These are phyloP conservation scores for Rhinoderma darwinii DNA, from an alignment of 2,113 vertebrate species.

Conservation along the genomic window DNA sequence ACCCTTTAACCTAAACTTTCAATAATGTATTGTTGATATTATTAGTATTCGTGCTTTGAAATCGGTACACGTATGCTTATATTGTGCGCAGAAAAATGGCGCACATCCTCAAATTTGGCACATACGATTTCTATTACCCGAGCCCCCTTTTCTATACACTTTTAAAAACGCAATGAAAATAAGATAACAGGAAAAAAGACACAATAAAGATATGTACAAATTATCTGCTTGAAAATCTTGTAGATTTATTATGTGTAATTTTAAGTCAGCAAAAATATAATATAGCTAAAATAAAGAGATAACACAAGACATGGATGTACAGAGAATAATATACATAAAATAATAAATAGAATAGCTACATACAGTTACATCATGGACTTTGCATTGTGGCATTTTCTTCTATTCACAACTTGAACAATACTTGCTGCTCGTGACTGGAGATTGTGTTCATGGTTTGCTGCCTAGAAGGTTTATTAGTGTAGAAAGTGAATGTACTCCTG, in stretches of 20 bases:
- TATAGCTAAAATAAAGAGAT: neutral
- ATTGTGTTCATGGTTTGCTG: neutral
- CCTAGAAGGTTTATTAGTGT: neutral
- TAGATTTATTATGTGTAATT: neutral
- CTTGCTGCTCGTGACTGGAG: too few species aligned
- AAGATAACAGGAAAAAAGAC: neutral
- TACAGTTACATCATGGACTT: neutral
- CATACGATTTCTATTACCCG: too few species aligned
- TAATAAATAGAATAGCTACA: neutral
- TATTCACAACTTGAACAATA: too few species aligned
- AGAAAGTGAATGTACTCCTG: neutral
- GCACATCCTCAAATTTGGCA: too few species aligned
- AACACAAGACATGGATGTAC: neutral
- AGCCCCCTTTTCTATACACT: too few species aligned
- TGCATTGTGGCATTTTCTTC: neutral
- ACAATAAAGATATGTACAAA: neutral
- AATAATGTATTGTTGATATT: too few species aligned
- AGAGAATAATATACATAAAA: neutral
- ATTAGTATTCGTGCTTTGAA: too few species aligned
- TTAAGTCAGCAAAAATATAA: neutral
- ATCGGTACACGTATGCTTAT: too few species aligned
- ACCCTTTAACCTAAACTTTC: too few species aligned
- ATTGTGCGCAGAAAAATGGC: too few species aligned
- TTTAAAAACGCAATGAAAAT: neutral
- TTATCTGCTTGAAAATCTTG: neutral